Evolutionary conservation across 2,797 vertebrate genomes (phyloP).

Genomic region (Sebastes iracundus): DNA sequence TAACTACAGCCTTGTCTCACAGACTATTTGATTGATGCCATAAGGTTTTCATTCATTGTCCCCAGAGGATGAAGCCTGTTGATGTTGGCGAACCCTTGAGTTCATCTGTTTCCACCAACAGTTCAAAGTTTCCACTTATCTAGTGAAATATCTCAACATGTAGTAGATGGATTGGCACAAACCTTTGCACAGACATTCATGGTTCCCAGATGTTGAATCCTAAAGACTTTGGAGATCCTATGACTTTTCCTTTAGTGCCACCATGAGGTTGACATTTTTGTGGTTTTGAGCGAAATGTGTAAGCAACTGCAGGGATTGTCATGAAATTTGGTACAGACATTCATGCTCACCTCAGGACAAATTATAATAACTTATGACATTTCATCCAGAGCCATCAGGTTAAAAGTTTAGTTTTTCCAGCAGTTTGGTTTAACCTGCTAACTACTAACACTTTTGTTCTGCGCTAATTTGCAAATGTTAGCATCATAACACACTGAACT

Average conservation of each 20-base stretch:
- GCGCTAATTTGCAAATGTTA: not conserved
- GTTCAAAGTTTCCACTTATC: not conserved
- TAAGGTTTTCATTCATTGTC: not conserved
- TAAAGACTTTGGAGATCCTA: not conserved
- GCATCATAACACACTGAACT: not conserved
- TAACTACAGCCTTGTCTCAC: too few relatives aligned
- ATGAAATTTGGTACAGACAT: not conserved
- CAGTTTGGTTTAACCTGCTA: not conserved
- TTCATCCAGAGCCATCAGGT: not conserved
- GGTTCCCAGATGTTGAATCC: not conserved
- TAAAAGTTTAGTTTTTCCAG: not conserved
- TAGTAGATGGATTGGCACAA: not conserved
- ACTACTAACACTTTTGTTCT: not conserved
- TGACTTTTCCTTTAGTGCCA: not conserved
- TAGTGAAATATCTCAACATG: not conserved
- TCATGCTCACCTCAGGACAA: not conserved
- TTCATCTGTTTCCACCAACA: not conserved
- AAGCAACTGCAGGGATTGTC: not conserved
- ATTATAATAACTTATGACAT: not conserved
- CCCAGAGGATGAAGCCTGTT: not conserved
- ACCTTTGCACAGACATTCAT: not conserved
- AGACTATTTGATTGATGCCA: not conserved
- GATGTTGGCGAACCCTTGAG: not conserved
- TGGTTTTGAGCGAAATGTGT: not conserved
- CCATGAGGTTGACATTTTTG: not conserved